Evolutionary conservation across 2,888 invertebrate genomes (phyloP).

Genomic region (Pristionchus mayeri): DNA sequence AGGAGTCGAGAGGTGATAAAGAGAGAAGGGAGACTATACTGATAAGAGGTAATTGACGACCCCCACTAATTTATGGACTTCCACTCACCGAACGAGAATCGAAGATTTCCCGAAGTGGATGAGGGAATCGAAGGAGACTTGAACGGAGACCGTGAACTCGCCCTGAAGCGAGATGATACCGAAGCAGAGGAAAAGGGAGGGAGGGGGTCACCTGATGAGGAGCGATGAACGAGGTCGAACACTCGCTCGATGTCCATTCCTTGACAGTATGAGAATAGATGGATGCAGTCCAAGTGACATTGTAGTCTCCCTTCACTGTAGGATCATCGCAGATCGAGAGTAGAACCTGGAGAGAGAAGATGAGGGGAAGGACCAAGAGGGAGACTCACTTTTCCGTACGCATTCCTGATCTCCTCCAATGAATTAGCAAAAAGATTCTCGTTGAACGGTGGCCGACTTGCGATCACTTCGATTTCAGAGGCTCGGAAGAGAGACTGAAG

Average conservation of each 20-base stretch:
- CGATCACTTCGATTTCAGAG: not conserved
- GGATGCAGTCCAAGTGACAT: conserved; percentile 33
- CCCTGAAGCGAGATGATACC: conserved; percentile 1
- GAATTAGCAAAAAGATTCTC: conserved; percentile 39
- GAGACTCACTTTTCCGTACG: conserved; percentile 28
- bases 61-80: not conserved
- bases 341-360: not conserved
- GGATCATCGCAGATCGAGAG: conserved; percentile 29
- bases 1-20: not conserved
- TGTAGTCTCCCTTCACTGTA: not conserved
- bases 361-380: not conserved
- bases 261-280: conserved; percentile 40
- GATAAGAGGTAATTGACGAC: not conserved
- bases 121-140: not conserved
- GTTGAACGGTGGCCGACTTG: conserved; percentile 15
- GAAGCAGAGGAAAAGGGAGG: not conserved
- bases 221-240: conserved; percentile 18
- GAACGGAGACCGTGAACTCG: not conserved
- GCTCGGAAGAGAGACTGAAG: conserved; percentile 13
- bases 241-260: conserved; percentile 18
- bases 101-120: not conserved
- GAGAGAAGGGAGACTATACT: not conserved
- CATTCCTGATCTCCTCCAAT: conserved; percentile 7
- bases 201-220: conserved; percentile 44
- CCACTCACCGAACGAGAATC: conserved; percentile 3